Base-by-base conservation (phyloP, 2,113 vertebrate genomes). In the Spheniscus mendiculus region DNA sequence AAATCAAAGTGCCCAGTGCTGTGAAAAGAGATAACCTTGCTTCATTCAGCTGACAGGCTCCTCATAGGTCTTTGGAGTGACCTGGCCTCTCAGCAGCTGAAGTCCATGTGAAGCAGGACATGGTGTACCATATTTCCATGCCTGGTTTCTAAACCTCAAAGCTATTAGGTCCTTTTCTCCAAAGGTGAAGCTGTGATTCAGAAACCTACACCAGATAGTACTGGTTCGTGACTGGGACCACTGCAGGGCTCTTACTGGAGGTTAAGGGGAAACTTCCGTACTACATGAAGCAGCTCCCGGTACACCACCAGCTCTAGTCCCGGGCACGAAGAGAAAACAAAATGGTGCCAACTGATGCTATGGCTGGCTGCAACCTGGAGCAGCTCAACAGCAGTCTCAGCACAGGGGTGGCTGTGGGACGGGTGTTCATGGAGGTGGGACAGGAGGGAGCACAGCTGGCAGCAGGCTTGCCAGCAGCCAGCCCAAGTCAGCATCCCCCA, bases 121-220 rank as follows among this genome's bases (percentile, higher is more conserved):
- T 2, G 6, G 23, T 8, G 38, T 8, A 26, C 27, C 3, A 0
- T 10, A 40, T 27, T 9, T 56, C 61, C 47, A 53, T 7, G 12
- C 21, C 66, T 79, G 49, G 20, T 32, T 92, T 59, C 44, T 65
- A 59, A 85, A 70, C 44, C 32, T 38, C 67, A 85, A 63, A 61
- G 15, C 32, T 36, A n/a, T 21, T 0, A 58, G 4, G 21, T 27
- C 16, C 29, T 73, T 29, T 38, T 29, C 55, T 70, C 49, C 65
- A 74, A 22, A 2, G 11, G 29, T 23, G 40, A 81, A 73, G 83
- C 22, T 6, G 3, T 20, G 26, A 45, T 18, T 77, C 34, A 20
- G 56, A 87, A 89, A 70, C 8, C 34, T 52, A 30, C 29, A 65
- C 22, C 63, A 82, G 26, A 26, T 1, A 82, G 52, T 42, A 71